These are phyloP conservation scores for Chaetodon auriga DNA, from an alignment of 2,113 vertebrate genomes.

Conservation along the genomic window DNA sequence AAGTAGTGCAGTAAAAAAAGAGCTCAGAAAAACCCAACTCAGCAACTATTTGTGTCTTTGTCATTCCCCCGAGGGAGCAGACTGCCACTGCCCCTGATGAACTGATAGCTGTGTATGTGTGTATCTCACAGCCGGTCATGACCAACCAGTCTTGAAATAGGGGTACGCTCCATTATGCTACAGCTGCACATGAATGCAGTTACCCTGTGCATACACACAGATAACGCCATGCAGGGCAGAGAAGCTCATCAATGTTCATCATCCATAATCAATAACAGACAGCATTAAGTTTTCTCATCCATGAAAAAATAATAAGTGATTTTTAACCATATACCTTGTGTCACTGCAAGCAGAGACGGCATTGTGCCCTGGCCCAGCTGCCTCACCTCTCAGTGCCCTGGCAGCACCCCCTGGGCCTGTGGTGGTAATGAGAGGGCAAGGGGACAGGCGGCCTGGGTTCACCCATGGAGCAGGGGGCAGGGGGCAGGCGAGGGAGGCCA, in stretches of 20 bases:
- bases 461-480: slow-evolving; percentile 57
- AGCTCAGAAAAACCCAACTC: slow-evolving; percentile 8
- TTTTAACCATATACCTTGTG: slow-evolving; percentile 16
- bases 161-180: background rate
- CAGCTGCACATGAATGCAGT: background rate
- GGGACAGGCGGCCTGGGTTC: slow-evolving; percentile 64
- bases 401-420: slow-evolving; percentile 51
- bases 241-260: slow-evolving; percentile 55
- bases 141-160: slow-evolving; percentile 43
- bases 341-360: slow-evolving; percentile 21
- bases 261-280: slow-evolving; percentile 69
- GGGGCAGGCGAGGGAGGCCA: slow-evolving; percentile 53
- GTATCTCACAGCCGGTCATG: slow-evolving; percentile 39
- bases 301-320: slow-evolving; percentile 45
- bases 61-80: background rate
- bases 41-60: slow-evolving; percentile 19
- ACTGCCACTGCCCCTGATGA: slow-evolving; percentile 6
- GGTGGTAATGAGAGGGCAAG: slow-evolving; percentile 71
- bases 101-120: slow-evolving; percentile 39
- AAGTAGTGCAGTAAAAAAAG: slow-evolving; percentile 26
- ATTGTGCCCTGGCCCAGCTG: slow-evolving; percentile 38
- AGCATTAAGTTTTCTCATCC: slow-evolving; percentile 43
- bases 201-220: slow-evolving; percentile 13
- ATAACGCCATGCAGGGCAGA: slow-evolving; percentile 44
- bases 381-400: slow-evolving; percentile 52